Conservation (phyloP, 1,140 invertebrate species). For the Orchestia grillus region DNA sequence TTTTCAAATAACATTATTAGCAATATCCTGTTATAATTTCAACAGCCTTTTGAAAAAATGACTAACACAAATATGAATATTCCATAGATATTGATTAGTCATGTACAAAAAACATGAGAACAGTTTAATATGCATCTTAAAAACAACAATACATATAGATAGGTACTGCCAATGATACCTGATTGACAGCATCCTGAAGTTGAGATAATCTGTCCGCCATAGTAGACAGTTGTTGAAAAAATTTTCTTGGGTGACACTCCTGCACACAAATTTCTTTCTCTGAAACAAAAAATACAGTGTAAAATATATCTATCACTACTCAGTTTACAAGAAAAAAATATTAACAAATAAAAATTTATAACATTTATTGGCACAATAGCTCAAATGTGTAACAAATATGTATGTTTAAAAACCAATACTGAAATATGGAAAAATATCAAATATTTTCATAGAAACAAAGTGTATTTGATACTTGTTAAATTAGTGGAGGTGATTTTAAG, state of each 20-base stretch:
- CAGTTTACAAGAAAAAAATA: not conserved
- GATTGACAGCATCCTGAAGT: slow-evolving; percentile 96
- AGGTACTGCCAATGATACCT: slow-evolving; percentile 75
- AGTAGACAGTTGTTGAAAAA: not conserved
- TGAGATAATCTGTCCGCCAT: slow-evolving; percentile 97
- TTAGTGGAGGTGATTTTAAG: no score
- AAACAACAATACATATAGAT: not conserved
- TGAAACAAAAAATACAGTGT: not conserved
- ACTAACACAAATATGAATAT: not conserved
- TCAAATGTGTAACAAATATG: no score
- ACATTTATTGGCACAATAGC: no score
- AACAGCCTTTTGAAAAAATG: not conserved
- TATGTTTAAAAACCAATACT: no score
- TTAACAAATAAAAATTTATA: not conserved
- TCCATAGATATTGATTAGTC: not conserved
- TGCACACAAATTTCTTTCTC: not conserved
- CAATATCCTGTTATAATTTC: not conserved
- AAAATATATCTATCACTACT: not conserved
- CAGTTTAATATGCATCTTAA: not conserved
- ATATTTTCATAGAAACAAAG: no score
- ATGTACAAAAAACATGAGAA: not conserved
- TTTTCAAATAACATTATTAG: not conserved
- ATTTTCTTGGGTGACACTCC: not conserved
- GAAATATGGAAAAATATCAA: no score
- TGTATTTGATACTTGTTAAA: no score